Base-by-base conservation (phyloP, 2,888 invertebrate species). In the Choreutis nemorana region DNA sequence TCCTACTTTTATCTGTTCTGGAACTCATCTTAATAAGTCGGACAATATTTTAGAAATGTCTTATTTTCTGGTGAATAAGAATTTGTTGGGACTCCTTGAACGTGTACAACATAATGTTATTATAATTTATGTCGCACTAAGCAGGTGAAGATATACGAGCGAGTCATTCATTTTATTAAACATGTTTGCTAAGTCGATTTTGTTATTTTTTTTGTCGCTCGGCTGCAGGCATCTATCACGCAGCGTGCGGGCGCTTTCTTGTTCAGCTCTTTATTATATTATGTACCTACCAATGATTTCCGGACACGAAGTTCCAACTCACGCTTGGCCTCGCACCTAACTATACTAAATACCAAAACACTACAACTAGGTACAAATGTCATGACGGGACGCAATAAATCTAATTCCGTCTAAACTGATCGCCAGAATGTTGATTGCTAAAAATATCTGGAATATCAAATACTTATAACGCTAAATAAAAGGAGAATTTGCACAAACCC, bases 91-190 rank as follows among this genome's bases (percentile, higher is more conserved):
- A 71, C 71, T 71, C 58, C 71, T 66, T 72, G 68, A 67, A 57
- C 63, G 62, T 70, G 73, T 75, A 72, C 71, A 72, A 75, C 71
- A 75, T 75, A 68, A 73, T 75, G 71, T 75, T 75, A 73, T 71
- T 77, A 75, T 75, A 73, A 77, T 75, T 77, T 77, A 78, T 77
- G 73, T 77, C 68, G 65, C 70, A 73, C 77, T 71, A 75, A 72
- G 75, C 77, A 77, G 77, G 77, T 78, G 77, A 75, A 75, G 75
- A 77, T 77, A 75, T 75, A 77, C 64, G 73, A 61, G 60, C 60
- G 64, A 64, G 72, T 73, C 72, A 71, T 77, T 75, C 71, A 64
- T 75, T 77, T 73, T 77, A 77, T 75, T 64, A 72, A 71, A 73
- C 75, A 75, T 77, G 75, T 70, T 71, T 68, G 72, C 73, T 75